phyloP scores from a whole-genome alignment of 2,113 vertebrate species.

The Chloropsis hardwickii region DNA sequence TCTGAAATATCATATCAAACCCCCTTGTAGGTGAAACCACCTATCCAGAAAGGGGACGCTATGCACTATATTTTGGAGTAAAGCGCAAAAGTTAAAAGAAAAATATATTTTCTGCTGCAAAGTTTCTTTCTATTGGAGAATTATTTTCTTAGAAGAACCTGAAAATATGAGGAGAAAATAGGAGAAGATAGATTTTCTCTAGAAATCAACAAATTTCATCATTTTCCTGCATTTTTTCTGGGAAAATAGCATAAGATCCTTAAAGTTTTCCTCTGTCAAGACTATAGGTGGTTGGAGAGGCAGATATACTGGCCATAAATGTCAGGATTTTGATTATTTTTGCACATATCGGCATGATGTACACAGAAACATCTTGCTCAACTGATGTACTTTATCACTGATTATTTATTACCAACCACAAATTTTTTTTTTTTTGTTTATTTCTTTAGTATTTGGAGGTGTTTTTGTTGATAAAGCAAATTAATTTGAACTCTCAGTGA shows the following conservation, averaged over 20 bases:
- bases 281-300: fast-evolving
- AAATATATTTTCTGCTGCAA: neutral
- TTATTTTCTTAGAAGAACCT: neutral
- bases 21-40: neutral
- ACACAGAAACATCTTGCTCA: neutral
- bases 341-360: neutral
- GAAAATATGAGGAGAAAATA: neutral
- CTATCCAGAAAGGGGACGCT: neutral
- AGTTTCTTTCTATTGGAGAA: neutral
- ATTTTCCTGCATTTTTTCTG: neutral
- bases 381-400: neutral
- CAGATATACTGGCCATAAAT: neutral
- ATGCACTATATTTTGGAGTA: neutral
- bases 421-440: no score
- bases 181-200: neutral
- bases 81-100: neutral
- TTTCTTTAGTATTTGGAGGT: neutral
- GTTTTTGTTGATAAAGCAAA: neutral
- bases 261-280: neutral
- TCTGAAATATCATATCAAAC: neutral
- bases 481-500: neutral
- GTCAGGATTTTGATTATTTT: neutral
- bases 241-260: neutral
- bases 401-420: neutral
- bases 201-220: neutral